These are phyloP conservation scores for Tenthredo notha DNA, from an alignment of 2,888 invertebrate genomes.

Conservation along the genomic window DNA sequence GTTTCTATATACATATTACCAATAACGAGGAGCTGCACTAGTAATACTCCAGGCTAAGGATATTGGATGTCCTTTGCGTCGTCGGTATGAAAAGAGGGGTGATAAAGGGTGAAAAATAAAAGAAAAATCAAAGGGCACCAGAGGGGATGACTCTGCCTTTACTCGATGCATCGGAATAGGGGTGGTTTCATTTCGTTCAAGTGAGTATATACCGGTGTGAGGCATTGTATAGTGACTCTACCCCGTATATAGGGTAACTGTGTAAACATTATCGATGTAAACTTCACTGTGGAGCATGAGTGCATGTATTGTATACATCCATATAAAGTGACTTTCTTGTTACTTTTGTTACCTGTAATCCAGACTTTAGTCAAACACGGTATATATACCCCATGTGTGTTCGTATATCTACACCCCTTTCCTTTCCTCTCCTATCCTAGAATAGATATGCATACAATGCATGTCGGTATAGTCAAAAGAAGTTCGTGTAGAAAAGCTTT, in stretches of 20 bases:
- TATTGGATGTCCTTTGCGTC: slow-evolving; percentile 14
- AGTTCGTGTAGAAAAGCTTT: background rate
- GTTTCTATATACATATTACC: background rate
- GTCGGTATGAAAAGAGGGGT: background rate
- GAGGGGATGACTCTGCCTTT: background rate
- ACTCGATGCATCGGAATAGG: slow-evolving; percentile 9
- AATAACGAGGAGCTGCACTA: background rate
- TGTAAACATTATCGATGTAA: slow-evolving; percentile 49
- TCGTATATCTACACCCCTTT: background rate
- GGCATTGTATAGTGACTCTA: background rate
- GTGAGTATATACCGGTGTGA: slow-evolving; percentile 8
- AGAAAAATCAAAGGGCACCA: background rate
- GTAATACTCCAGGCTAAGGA: background rate
- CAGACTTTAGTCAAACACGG: slow-evolving; percentile 42
- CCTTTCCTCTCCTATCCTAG: background rate
- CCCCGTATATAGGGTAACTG: slow-evolving; percentile 2
- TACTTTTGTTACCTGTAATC: slow-evolving; percentile 36
- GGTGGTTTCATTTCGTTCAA: slow-evolving; percentile 42
- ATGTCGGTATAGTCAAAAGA: background rate
- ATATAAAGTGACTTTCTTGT: slow-evolving; percentile 32
- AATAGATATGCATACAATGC: background rate
- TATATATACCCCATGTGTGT: background rate
- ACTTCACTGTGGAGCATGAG: slow-evolving; percentile 3
- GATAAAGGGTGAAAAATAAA: background rate
- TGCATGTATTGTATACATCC: slow-evolving; percentile 19